These are phyloP conservation scores for Lymantria dispar DNA, from an alignment of 2,888 invertebrate genomes.

Conservation along the genomic window DNA sequence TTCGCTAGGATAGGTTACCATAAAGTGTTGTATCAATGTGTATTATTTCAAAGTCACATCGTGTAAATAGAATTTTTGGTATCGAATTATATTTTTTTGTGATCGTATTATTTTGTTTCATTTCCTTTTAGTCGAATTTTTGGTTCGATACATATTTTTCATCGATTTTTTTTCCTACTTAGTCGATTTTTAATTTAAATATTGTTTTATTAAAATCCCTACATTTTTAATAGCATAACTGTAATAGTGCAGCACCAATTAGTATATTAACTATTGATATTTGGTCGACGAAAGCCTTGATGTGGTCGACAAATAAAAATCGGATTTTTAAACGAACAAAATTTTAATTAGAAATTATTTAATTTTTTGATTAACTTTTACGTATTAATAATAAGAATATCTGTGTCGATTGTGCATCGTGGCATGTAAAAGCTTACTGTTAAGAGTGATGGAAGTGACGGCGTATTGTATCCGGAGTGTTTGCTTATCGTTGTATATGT, in stretches of 20 bases:
- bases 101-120: constrained; percentile 53
- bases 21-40: constrained; percentile 31
- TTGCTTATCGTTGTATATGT: constrained; percentile 53
- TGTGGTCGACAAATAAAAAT: not conserved
- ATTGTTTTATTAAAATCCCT: too few species aligned
- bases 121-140: constrained; percentile 16
- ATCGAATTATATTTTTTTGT: constrained; percentile 77
- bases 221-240: too few species aligned
- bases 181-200: too few species aligned
- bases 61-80: constrained; percentile 72
- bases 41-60: constrained; percentile 40
- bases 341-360: not conserved
- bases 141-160: not conserved
- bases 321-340: not conserved
- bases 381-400: constrained; percentile 14
- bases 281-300: too few species aligned
- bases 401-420: constrained; percentile 27
- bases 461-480: constrained; percentile 20
- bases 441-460: constrained; percentile 12
- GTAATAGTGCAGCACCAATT: too few species aligned
- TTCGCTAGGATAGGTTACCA: constrained; percentile 42
- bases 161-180: too few species aligned
- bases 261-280: too few species aligned
- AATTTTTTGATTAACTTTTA: constrained; percentile 8
- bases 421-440: constrained; percentile 26